These are phyloP conservation scores for Pogonomyrmex barbatus DNA, from an alignment of 1,140 invertebrate species.

Conservation along the genomic window DNA sequence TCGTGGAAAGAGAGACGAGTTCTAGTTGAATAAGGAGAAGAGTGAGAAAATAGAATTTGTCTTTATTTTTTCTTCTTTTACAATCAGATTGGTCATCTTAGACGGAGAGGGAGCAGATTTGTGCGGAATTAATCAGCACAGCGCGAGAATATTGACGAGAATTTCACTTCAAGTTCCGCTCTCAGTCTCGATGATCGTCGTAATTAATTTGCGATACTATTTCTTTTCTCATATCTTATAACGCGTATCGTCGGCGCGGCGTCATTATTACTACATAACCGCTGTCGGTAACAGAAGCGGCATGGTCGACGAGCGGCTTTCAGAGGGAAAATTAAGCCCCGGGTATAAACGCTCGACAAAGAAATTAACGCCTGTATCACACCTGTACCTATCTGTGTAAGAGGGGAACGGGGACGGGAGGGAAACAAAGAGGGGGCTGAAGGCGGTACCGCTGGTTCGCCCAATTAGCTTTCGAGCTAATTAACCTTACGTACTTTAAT, in stretches of 20 bases:
- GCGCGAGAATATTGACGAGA: neutral
- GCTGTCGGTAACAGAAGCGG: conserved; percentile 22
- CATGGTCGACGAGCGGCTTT: conserved; percentile 37
- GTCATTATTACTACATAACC: conserved; percentile 54
- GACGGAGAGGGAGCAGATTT: neutral
- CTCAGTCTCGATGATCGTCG: conserved; percentile 17
- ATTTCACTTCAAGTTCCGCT: neutral
- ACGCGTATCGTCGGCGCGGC: neutral
- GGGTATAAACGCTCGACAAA: conserved; percentile 59
- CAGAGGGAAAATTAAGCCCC: conserved; percentile 54
- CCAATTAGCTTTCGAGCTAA: conserved; percentile 59
- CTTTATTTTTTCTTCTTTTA: neutral
- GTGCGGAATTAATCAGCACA: neutral
- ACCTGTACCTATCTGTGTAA: conserved; percentile 1
- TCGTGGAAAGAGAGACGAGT: too few relatives aligned
- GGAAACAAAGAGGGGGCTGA: neutral
- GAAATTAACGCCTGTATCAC: conserved; percentile 72
- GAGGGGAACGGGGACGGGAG: neutral
- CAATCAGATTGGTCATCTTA: neutral
- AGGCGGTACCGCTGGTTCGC: conserved; percentile 45
- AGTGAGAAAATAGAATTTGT: neutral
- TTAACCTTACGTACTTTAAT: conserved; percentile 72
- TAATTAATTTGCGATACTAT: conserved; percentile 43
- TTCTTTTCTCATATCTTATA: neutral
- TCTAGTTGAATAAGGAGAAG: neutral